These are phyloP conservation scores for Tiliacea citrago DNA, from an alignment of 2,888 invertebrate species.

Conservation along the genomic window DNA sequence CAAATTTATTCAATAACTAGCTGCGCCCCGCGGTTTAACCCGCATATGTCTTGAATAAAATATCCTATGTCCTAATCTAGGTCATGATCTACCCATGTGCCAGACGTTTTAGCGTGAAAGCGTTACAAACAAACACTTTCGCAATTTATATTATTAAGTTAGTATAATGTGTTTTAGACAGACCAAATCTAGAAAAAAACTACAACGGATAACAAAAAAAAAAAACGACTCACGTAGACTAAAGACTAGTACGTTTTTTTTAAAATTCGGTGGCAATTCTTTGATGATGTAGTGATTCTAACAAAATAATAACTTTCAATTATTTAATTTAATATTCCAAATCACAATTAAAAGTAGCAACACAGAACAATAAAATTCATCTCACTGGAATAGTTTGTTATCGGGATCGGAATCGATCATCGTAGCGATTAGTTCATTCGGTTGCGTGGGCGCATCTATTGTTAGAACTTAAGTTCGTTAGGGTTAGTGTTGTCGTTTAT, in stretches of 20 bases:
- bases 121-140: no score
- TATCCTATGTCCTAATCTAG: no score
- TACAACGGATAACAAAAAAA: no score
- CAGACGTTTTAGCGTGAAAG: no score
- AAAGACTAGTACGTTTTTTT: neutral
- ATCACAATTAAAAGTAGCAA: slow-evolving; percentile 30
- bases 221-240: neutral
- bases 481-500: slow-evolving; percentile 60
- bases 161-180: neutral
- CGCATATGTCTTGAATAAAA: no score
- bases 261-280: slow-evolving; percentile 2
- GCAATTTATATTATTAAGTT: no score
- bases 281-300: neutral
- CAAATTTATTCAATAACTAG: no score
- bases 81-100: no score
- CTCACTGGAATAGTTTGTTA: slow-evolving; percentile 54
- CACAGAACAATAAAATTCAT: slow-evolving; percentile 55
- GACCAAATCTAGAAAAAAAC: no score
- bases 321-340: slow-evolving; percentile 7
- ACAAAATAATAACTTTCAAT: neutral
- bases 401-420: slow-evolving; percentile 63
- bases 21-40: no score
- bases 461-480: slow-evolving; percentile 65
- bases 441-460: slow-evolving; percentile 70
- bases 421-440: slow-evolving; percentile 64